These are phyloP conservation scores for Holcopasites calliopsidis DNA, from an alignment of 1,140 invertebrate species.

Conservation along the genomic window DNA sequence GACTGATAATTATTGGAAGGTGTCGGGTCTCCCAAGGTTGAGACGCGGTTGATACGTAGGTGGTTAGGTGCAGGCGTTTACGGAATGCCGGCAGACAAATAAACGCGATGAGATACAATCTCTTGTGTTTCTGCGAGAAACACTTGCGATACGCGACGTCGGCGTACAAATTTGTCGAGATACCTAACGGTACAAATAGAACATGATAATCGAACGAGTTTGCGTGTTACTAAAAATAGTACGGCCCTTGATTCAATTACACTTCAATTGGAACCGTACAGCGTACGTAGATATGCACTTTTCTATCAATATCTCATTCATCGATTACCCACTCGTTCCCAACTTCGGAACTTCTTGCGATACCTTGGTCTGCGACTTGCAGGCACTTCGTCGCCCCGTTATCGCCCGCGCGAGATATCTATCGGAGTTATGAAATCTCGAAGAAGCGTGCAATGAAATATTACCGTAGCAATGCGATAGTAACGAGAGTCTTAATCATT, in stretches of 20 bases:
- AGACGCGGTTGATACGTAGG: background rate
- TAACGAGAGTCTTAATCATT: conserved; percentile 24
- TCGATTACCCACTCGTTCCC: background rate
- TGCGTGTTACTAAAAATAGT: no score
- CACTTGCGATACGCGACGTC: background rate
- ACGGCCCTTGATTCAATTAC: no score
- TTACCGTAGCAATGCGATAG: conserved; percentile 19
- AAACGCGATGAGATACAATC: background rate
- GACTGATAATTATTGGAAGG: conserved; percentile 29
- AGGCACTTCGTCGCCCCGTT: background rate
- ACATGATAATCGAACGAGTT: no score
- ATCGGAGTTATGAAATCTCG: background rate
- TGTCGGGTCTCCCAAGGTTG: conserved; percentile 26
- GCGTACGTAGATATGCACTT: background rate
- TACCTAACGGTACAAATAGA: no score
- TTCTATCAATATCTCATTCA: background rate
- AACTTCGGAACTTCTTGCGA: background rate
- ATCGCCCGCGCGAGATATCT: background rate
- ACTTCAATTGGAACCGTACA: no score
- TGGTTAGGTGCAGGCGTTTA: background rate
- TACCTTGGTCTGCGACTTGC: background rate
- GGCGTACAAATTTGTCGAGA: background rate
- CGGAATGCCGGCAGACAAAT: background rate
- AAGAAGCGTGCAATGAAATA: background rate
- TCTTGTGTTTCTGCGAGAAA: background rate